Percentiles rank a stretch among this genome's conserved stretches.
phyloP scores from a whole-genome alignment of 64 coral and sea anemone genomes.

The Porites australiensis region DNA sequence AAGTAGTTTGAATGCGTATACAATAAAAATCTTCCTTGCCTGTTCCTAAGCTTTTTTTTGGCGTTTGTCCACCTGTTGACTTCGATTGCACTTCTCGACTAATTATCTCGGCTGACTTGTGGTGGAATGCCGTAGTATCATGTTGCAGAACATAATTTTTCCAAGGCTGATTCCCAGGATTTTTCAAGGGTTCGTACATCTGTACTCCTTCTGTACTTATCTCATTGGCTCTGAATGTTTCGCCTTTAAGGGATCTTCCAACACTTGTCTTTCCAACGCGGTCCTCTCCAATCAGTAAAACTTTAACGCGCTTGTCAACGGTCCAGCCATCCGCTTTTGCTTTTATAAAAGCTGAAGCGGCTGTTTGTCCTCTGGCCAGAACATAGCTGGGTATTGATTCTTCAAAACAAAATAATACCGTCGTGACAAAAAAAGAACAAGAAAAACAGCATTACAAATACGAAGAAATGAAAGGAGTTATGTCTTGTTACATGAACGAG shows the following conservation, averaged over 20 bases:
- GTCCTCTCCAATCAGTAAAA: conserved; percentile 39
- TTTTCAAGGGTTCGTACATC: not conserved
- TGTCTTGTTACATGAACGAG: too few species aligned
- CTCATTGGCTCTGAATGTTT: not conserved
- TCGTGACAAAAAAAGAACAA: too few species aligned
- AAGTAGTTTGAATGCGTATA: too few species aligned
- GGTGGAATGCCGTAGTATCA: not conserved
- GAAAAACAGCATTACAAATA: too few species aligned
- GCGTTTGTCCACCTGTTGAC: too few species aligned
- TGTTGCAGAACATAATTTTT: not conserved
- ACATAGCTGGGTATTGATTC: not conserved
- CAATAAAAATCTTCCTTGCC: too few species aligned
- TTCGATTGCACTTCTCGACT: not conserved
- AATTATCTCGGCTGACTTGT: not conserved
- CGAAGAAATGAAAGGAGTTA: too few species aligned
- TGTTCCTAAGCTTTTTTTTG: too few species aligned
- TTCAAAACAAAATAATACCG: too few species aligned
- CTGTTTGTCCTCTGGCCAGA: not conserved
- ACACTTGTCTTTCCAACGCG: conserved; percentile 55
- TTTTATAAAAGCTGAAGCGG: conserved; percentile 11
- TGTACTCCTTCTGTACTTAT: not conserved
- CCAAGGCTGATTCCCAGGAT: not conserved
- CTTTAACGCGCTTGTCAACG: conserved; percentile 7
- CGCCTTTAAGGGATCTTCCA: conserved; percentile 23
- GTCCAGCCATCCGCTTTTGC: conserved; percentile 19